Conservation (phyloP, 2,113 vertebrate genomes). For the Neogale vison region DNA sequence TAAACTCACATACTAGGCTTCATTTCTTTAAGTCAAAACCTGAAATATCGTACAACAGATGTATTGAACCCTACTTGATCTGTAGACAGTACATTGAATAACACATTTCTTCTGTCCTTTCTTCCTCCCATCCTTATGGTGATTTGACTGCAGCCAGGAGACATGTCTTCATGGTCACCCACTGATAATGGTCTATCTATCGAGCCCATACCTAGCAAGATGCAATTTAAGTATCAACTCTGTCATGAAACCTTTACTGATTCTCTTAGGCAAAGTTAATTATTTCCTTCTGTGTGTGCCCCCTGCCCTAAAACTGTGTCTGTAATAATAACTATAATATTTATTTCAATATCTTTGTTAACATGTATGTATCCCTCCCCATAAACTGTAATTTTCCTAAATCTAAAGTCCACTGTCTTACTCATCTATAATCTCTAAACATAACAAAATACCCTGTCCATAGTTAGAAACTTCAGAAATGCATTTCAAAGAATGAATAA, state of each 20-base stretch:
- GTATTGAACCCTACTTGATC: neutral
- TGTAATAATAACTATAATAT: neutral
- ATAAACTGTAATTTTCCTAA: neutral
- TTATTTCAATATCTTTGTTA: neutral
- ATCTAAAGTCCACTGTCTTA: neutral
- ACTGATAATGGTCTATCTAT: accelerated
- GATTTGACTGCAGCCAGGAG: accelerated
- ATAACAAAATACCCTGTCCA: neutral
- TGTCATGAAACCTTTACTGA: neutral
- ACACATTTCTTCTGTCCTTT: neutral
- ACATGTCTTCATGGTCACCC: accelerated
- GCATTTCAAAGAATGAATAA: neutral
- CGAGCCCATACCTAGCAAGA: neutral
- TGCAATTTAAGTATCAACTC: neutral
- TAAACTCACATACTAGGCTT: neutral
- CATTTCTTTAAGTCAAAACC: neutral
- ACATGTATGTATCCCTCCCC: accelerated
- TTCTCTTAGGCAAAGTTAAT: neutral
- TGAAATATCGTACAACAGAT: neutral
- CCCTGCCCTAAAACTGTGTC: neutral
- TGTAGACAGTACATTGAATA: neutral
- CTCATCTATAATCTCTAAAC: neutral
- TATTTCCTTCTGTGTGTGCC: neutral
- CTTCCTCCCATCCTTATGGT: accelerated
- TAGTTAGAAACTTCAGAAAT: neutral